A percentile compares a stretch with the other conserved stretches of the same genome.
Evolutionary conservation across 2,888 invertebrate species (phyloP).

Genomic region (Eupithecia subfuscata): DNA sequence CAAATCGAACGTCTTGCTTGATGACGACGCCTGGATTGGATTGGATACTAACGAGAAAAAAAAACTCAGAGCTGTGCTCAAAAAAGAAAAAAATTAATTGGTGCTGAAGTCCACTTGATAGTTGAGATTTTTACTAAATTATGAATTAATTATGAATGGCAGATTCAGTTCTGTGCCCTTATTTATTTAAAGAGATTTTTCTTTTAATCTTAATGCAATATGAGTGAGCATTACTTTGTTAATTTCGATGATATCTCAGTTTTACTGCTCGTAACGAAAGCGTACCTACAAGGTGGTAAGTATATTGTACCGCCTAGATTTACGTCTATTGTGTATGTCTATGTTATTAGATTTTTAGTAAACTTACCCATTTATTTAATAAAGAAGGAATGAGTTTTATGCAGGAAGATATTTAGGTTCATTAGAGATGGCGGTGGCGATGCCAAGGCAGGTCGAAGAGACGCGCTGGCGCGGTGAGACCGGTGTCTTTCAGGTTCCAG

Average conservation of each 20-base stretch:
- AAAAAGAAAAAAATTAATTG: neutral
- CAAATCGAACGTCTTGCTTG: neutral
- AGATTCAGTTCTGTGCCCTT: slow-evolving; percentile 4
- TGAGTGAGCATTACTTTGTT: slow-evolving; percentile 1
- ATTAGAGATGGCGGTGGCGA: too few relatives aligned
- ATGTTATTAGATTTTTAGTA: neutral
- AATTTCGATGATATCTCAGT: slow-evolving; percentile 3
- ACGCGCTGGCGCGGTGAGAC: too few relatives aligned
- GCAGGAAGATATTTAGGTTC: too few relatives aligned
- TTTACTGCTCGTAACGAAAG: neutral
- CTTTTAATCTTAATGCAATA: slow-evolving; percentile 1
- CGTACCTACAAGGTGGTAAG: neutral
- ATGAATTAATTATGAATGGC: neutral
- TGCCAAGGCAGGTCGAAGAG: too few relatives aligned
- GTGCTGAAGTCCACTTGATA: neutral
- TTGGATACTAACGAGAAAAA: neutral
- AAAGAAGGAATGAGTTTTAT: too few relatives aligned
- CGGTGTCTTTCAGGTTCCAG: too few relatives aligned
- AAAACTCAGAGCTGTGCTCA: neutral
- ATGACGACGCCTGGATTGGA: neutral
- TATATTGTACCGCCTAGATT: neutral
- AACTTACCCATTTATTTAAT: too few relatives aligned
- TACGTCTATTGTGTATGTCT: neutral
- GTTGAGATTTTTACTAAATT: neutral
- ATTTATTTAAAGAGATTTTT: neutral